phyloP scores from a whole-genome alignment of 2,113 vertebrate species.

The Tyto alba region DNA sequence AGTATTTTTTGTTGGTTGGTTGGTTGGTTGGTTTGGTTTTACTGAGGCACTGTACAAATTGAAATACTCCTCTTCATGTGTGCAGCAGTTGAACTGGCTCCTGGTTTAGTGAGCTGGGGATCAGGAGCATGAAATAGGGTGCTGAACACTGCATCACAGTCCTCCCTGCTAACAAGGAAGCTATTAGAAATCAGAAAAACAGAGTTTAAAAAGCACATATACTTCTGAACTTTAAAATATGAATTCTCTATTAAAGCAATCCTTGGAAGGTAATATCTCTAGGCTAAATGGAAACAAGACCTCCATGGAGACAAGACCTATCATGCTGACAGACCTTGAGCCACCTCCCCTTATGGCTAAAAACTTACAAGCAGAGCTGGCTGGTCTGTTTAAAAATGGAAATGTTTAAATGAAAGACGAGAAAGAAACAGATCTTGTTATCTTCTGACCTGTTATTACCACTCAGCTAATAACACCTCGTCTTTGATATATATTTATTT shows the following conservation, averaged over 20 bases:
- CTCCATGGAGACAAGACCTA: neutral
- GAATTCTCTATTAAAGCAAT: neutral
- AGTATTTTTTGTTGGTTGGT: fast-evolving
- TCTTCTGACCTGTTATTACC: neutral
- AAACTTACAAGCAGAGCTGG: neutral
- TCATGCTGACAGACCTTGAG: neutral
- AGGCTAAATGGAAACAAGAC: neutral
- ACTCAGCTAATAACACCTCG: neutral
- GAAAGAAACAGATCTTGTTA: neutral
- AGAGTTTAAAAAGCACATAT: neutral
- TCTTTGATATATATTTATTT: neutral
- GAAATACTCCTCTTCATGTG: neutral
- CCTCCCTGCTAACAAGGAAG: neutral
- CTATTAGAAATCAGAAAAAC: neutral
- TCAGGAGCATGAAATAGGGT: neutral
- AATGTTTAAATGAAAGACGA: neutral
- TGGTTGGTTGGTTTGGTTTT: neutral
- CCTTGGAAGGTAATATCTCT: neutral
- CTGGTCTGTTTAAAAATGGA: neutral
- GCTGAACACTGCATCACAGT: neutral
- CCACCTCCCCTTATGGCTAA: neutral
- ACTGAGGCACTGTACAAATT: neutral
- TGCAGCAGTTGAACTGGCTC: neutral
- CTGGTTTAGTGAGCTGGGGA: neutral
- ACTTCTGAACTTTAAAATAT: neutral